These are phyloP conservation scores for Luperina testacea DNA, from an alignment of 2,888 invertebrate genomes.

Conservation along the genomic window DNA sequence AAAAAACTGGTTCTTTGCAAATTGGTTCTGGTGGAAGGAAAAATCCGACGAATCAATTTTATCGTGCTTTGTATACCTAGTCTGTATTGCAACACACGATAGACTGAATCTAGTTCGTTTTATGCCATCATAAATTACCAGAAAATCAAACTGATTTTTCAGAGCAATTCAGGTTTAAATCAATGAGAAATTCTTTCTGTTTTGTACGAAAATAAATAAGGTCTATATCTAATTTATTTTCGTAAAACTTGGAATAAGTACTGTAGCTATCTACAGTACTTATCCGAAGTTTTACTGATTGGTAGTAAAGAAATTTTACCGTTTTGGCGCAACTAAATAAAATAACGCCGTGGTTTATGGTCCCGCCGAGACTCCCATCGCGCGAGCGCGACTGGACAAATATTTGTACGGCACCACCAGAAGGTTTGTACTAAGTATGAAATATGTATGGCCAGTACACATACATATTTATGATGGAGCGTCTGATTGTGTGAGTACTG, in stretches of 20 bases:
- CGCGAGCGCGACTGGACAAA: background rate
- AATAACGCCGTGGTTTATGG: slow-evolving; percentile 10
- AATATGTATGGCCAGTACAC: background rate
- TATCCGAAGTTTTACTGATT: background rate
- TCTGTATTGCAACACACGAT: slow-evolving; percentile 24
- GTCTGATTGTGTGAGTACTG: background rate
- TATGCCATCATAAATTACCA: slow-evolving; percentile 11
- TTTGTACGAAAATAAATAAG: slow-evolving; percentile 8
- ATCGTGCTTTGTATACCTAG: slow-evolving; percentile 7
- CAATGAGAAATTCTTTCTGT: background rate
- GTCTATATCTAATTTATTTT: background rate
- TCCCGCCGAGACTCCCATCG: background rate
- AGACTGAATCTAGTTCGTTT: slow-evolving; percentile 2
- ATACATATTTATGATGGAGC: background rate
- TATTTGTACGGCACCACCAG: slow-evolving; percentile 13
- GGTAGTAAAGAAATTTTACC: background rate
- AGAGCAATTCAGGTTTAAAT: background rate
- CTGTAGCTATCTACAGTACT: background rate
- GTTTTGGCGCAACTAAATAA: slow-evolving; percentile 13
- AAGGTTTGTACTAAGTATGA: background rate
- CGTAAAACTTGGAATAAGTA: too few relatives aligned
- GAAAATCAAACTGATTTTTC: slow-evolving; percentile 2
- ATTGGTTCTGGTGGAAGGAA: slow-evolving; percentile 9
- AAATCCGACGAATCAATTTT: slow-evolving; percentile 21
- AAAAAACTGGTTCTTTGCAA: slow-evolving; percentile 27